Conservation (phyloP, 2,888 invertebrate species). For the Drosophila kanekoi region DNA sequence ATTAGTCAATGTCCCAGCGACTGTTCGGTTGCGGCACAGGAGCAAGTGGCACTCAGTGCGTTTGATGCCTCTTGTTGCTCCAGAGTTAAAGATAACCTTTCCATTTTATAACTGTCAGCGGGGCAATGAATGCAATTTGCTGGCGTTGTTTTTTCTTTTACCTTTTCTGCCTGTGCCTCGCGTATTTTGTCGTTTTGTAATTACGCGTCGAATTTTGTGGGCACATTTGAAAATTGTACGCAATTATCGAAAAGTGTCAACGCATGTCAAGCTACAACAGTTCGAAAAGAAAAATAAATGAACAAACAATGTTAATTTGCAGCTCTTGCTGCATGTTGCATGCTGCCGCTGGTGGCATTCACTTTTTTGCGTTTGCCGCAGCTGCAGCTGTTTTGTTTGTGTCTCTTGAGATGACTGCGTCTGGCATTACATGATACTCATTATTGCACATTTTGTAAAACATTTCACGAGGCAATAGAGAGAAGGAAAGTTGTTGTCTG, state of each 20-base stretch:
- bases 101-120: conserved; percentile 67
- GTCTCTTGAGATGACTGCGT: conserved; percentile 39
- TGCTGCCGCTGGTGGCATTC: conserved; percentile 44
- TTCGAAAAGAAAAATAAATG: conserved; percentile 10
- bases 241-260: conserved; percentile 74
- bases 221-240: conserved; percentile 63
- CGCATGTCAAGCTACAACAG: conserved; percentile 57
- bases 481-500: conserved; percentile 53
- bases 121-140: conserved; percentile 50
- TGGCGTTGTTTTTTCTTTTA: conserved; percentile 19
- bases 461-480: conserved; percentile 24
- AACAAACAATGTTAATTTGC: conserved; percentile 68
- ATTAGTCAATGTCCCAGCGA: conserved; percentile 69
- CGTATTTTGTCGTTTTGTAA: conserved; percentile 44
- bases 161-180: conserved; percentile 10
- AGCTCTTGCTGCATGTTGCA: conserved; percentile 35
- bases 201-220: conserved; percentile 57
- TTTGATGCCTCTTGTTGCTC: conserved; percentile 17
- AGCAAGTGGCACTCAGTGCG: conserved; percentile 25
- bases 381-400: conserved; percentile 41
- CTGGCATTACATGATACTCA: conserved; percentile 72
- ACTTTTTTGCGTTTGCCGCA: conserved; percentile 47
- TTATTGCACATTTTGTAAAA: conserved; percentile 62
- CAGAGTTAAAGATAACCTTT: conserved; percentile 62
- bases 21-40: conserved; percentile 32